Evolutionary conservation across 2,888 invertebrate species (phyloP), one percentile per base, ranked within the genome.

Genomic region (Lissonota sp.): DNA sequence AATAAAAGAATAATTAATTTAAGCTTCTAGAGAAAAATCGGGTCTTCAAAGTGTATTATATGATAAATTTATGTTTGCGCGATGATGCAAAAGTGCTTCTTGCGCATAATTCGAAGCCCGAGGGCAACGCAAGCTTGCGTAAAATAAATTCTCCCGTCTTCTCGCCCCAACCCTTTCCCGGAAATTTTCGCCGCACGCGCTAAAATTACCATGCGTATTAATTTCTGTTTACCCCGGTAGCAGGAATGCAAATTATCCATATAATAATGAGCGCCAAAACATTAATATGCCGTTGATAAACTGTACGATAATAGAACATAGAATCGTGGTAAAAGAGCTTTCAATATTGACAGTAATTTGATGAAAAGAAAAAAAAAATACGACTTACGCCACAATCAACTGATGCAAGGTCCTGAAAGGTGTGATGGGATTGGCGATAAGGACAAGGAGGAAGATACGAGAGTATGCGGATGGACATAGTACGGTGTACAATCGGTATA

Each of bases 31-130:
- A 3, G 26, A 26, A n/a, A 26, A 26, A 26, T 26, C 26, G 1
- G 26, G 26, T 26, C 26, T 26, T 26, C 26, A 26, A 26, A 26
- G 26, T 26, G 26, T 26, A 26, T 26, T 26, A 26, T 26, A 26
- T 26, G 62, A 62, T 46, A 26, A 75, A 74, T 58, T 51, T 39
- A 58, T 53, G 6, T 14, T 37, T 39, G 10, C 53, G 26, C 12
- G 40, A 42, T 39, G 53, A 37, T 62, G 14, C 53, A 26, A 14
- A 53, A n/a, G 37, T 8, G 53, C 53, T 14, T 53, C 42, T 75
- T 67, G 42, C 75, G 75, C 55, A 75, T 75, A 75, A 75, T 75
- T 69, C 40, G 62, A 44, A 26, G 44, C 67, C 60, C 39, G 62
- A 16, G 53, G 75, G 53, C 53, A 62, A 53, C 8, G n/a, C 62